A percentile compares a stretch with the other conserved stretches of the same genome.
These are phyloP conservation scores for Drosophila suzukii DNA, from an alignment of 1,140 invertebrate genomes.

Conservation along the genomic window DNA sequence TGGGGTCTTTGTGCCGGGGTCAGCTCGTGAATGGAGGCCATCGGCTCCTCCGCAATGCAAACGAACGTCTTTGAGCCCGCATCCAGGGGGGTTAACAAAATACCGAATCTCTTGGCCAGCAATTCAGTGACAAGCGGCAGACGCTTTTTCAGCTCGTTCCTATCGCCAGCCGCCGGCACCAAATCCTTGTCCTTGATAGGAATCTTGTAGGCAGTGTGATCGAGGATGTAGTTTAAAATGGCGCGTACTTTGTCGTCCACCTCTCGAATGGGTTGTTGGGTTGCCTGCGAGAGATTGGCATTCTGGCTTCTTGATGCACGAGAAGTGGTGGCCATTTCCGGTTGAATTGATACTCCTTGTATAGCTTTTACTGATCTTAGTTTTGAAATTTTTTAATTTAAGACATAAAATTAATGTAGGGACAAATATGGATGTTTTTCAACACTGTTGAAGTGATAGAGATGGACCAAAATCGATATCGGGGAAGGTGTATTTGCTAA, in stretches of 20 bases:
- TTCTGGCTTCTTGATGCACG: conserved; percentile 30
- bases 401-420: background rate
- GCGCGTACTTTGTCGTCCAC: conserved; percentile 46
- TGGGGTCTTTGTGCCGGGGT: conserved; percentile 49
- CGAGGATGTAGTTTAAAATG: conserved; percentile 58
- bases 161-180: conserved; percentile 13
- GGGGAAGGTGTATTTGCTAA: too few species aligned
- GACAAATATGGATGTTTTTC: background rate
- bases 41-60: conserved; percentile 48
- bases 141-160: conserved; percentile 19
- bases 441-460: background rate
- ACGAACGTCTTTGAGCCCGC: conserved; percentile 44
- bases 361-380: background rate
- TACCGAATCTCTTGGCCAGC: conserved; percentile 43
- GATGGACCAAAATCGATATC: too few species aligned
- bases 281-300: conserved; percentile 13
- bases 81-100: conserved; percentile 30
- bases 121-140: conserved; percentile 43
- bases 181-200: conserved; percentile 64
- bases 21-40: conserved; percentile 49
- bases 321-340: conserved; percentile 56
- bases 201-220: conserved; percentile 55
- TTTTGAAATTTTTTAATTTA: background rate
- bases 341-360: background rate
- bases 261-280: background rate